These are phyloP conservation scores for Fistularia tabacaria DNA, from an alignment of 2,797 vertebrate species.

Conservation along the genomic window DNA sequence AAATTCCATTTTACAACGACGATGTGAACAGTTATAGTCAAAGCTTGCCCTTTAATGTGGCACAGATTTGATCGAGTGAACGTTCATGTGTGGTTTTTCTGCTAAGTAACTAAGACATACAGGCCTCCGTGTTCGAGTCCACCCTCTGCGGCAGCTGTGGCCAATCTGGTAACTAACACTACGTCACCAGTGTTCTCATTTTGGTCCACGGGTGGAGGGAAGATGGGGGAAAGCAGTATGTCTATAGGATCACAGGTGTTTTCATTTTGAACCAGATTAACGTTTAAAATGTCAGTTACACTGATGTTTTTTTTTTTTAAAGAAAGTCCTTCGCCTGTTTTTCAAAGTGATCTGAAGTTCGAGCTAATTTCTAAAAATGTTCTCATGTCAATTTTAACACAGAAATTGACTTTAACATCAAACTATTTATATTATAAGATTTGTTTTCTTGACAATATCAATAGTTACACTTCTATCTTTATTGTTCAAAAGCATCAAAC, in stretches of 20 bases:
- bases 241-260: slow-evolving; percentile 22
- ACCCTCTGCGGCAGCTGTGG: slow-evolving; percentile 28
- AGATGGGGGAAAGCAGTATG: not conserved
- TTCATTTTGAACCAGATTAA: not conserved
- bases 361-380: no score
- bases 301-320: not conserved
- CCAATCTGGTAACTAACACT: slow-evolving; percentile 49
- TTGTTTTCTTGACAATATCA: no score
- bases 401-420: no score
- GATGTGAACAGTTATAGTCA: no score
- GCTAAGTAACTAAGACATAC: slow-evolving; percentile 21
- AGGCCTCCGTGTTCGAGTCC: slow-evolving; percentile 5
- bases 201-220: slow-evolving; percentile 52
- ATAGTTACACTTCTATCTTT: no score
- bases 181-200: slow-evolving; percentile 15
- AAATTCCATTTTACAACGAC: no score
- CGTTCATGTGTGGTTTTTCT: slow-evolving; percentile 17
- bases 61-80: not conserved
- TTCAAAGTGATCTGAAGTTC: no score
- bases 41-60: not conserved
- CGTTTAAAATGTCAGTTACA: no score
- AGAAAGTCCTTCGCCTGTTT: no score
- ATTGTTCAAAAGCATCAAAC: no score
- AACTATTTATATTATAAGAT: no score
- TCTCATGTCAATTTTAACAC: no score